Conservation (phyloP, 2,888 invertebrate genomes). For the Volucella inanis region DNA sequence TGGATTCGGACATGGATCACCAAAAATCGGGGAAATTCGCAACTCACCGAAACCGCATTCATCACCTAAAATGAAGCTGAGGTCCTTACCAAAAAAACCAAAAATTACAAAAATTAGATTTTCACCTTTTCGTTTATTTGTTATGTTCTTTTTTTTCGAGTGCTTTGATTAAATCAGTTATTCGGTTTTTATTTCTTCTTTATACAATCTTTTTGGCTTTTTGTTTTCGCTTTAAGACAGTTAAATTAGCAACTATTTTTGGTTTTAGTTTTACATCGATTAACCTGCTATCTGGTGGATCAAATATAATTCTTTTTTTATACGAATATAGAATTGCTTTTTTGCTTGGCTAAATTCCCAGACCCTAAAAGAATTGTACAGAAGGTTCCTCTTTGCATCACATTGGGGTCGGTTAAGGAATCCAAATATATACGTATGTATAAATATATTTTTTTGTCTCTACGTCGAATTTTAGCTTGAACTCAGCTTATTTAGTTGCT, state of each 20-base stretch:
- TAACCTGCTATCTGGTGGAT: too few relatives aligned
- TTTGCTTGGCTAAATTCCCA: not conserved
- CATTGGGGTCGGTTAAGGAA: too few relatives aligned
- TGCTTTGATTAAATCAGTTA: not conserved
- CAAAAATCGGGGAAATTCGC: constrained; percentile 85
- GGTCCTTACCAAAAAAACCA: constrained; percentile 84
- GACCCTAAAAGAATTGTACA: too few relatives aligned
- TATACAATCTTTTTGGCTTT: constrained; percentile 23
- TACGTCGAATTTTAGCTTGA: too few relatives aligned
- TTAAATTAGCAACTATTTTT: constrained; percentile 16
- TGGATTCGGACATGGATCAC: constrained; percentile 84
- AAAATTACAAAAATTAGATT: constrained; percentile 26
- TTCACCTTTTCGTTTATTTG: not conserved
- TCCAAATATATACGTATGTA: too few relatives aligned
- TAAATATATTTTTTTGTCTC: too few relatives aligned
- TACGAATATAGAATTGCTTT: not conserved
- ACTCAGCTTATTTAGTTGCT: too few relatives aligned
- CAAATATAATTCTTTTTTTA: not conserved
- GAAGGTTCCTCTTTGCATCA: too few relatives aligned
- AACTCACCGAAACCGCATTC: constrained; percentile 88
- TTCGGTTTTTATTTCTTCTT: not conserved
- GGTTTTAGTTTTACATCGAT: constrained; percentile 21
- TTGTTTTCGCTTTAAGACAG: constrained; percentile 1
- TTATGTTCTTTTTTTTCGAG: constrained; percentile 10
- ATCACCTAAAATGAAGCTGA: constrained; percentile 96